Conservation (phyloP, 2,113 vertebrate genomes). For the Eulemur rufifrons region DNA sequence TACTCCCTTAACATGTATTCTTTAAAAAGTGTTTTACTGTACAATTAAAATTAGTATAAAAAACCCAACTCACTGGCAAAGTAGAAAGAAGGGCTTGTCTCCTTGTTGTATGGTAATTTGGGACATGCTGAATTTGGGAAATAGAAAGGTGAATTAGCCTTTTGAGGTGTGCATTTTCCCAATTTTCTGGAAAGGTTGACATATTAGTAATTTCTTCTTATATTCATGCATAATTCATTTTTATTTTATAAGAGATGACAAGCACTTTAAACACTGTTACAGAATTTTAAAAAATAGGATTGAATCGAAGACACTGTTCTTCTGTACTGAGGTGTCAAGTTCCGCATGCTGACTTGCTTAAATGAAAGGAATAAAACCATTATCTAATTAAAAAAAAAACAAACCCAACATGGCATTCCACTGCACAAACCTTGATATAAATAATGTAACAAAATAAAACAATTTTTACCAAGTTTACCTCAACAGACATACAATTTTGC, state of each 20-base stretch:
- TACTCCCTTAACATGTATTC: conserved; percentile 82
- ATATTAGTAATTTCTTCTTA: conserved; percentile 68
- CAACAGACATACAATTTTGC: conserved; percentile 22
- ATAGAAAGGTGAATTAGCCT: conserved; percentile 91
- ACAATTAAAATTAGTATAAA: conserved; percentile 88
- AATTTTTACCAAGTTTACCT: conserved; percentile 43
- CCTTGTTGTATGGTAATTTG: conserved; percentile 93
- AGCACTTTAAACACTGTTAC: conserved; percentile 76
- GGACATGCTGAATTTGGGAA: conserved; percentile 92
- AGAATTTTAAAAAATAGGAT: conserved; percentile 54
- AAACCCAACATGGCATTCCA: conserved; percentile 55
- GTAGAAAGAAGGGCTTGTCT: conserved; percentile 93
- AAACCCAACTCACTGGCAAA: conserved; percentile 92
- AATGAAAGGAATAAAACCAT: conserved; percentile 63
- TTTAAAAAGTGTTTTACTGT: conserved; percentile 86
- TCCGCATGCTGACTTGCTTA: conserved; percentile 58
- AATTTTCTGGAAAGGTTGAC: conserved; percentile 84
- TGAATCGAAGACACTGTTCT: conserved; percentile 61
- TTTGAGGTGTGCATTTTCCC: conserved; percentile 82
- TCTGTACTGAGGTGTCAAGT: conserved; percentile 42
- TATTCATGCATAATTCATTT: conserved; percentile 81
- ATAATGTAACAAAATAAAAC: conserved; percentile 30
- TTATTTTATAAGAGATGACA: conserved; percentile 73
- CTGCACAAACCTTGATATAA: conserved; percentile 41
- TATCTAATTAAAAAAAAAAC: conserved; percentile 7